Percentiles rank a stretch among this genome's conserved stretches.
These are phyloP conservation scores for Porites lobata DNA, from an alignment of 92 coral and sea anemone species.

Conservation along the genomic window DNA sequence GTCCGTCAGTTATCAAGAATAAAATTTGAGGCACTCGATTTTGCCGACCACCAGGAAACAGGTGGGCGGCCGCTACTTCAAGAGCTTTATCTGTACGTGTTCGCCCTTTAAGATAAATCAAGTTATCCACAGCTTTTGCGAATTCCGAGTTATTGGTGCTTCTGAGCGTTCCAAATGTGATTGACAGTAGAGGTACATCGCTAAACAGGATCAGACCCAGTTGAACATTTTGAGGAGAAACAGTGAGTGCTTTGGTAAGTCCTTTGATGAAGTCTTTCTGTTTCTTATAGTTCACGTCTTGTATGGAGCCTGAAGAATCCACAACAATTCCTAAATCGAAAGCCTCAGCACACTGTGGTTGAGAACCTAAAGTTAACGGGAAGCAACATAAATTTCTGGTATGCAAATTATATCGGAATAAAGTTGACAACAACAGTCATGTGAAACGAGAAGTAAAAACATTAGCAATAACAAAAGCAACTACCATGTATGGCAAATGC, in stretches of 20 bases:
- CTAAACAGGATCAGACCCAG: constrained; percentile 80
- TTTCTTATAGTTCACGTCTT: constrained; percentile 64
- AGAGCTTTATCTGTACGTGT: constrained; percentile 79
- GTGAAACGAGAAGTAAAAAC: no score
- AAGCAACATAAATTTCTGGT: no score
- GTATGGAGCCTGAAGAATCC: constrained; percentile 91
- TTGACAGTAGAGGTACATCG: constrained; percentile 53
- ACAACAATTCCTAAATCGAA: constrained; percentile 85
- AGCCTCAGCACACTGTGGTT: constrained; percentile 50
- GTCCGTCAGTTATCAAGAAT: constrained; percentile 81
- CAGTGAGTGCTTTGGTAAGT: constrained; percentile 59
- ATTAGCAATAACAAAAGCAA: no score
- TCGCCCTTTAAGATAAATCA: constrained; percentile 78
- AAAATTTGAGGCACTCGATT: constrained; percentile 33
- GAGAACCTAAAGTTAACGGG: not conserved
- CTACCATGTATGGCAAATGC: no score
- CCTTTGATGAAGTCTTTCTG: constrained; percentile 79
- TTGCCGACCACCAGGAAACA: constrained; percentile 52
- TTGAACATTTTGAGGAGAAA: constrained; percentile 64
- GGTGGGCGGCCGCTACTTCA: constrained; percentile 5
- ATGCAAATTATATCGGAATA: no score
- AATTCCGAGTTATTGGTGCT: constrained; percentile 65
- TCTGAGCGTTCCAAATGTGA: constrained; percentile 69
- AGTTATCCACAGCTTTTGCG: constrained; percentile 62
- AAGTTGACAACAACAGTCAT: no score